These are phyloP conservation scores for Euphydryas editha DNA, from an alignment of 2,888 invertebrate genomes.

Conservation along the genomic window DNA sequence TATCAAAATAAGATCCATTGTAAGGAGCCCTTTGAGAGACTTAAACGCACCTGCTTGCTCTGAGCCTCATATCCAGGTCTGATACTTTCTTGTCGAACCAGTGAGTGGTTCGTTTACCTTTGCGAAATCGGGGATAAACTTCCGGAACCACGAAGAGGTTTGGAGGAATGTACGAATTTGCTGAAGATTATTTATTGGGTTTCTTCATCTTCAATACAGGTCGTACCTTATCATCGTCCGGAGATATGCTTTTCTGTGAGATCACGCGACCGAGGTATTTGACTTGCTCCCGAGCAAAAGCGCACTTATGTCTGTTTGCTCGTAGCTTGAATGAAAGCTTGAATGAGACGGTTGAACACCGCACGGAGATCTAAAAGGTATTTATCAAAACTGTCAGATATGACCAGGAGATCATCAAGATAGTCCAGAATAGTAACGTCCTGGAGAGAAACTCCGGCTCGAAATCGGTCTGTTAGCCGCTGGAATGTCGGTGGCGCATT, in stretches of 20 bases:
- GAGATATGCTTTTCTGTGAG: too few relatives aligned
- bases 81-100: neutral
- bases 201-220: constrained; percentile 1
- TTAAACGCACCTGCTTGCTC: constrained; percentile 1
- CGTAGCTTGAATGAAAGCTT: constrained; percentile 6
- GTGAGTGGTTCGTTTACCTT: neutral
- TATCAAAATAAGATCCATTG: neutral
- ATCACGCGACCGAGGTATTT: constrained; percentile 20
- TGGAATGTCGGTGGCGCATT: constrained; percentile 4
- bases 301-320: constrained; percentile 19
- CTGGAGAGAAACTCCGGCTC: neutral
- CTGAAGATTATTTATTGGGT: neutral
- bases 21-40: constrained; percentile 28
- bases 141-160: neutral
- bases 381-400: too few relatives aligned
- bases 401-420: too few relatives aligned
- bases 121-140: neutral
- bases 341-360: constrained; percentile 17
- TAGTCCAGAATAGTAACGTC: neutral
- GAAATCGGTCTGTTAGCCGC: constrained; percentile 6
- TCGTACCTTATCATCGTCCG: constrained; percentile 20
- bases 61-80: neutral
- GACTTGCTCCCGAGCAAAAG: constrained; percentile 10
- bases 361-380: too few relatives aligned
- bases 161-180: neutral